Conservation (phyloP, 2,797 vertebrate species). For the Glossophaga mutica region DNA sequence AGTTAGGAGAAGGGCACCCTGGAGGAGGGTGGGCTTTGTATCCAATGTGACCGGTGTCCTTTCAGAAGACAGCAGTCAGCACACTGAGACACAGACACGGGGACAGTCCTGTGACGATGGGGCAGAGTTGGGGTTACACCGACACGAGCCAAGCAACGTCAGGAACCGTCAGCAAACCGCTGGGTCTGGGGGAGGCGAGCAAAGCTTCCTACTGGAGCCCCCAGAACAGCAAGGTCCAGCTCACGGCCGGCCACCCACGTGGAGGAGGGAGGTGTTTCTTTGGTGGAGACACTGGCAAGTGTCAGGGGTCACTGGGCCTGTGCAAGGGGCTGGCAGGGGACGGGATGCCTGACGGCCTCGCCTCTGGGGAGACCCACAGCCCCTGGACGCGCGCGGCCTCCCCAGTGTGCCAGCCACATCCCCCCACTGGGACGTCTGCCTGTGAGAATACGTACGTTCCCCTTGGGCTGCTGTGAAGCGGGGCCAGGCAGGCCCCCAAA, state of each 20-base stretch:
- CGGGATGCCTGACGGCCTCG: rapidly evolving
- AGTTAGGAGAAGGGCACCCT: neutral
- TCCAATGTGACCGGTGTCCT: neutral
- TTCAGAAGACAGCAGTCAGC: no score
- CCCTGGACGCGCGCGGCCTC: neutral
- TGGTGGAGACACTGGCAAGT: neutral
- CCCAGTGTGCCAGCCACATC: neutral
- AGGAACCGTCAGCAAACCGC: neutral
- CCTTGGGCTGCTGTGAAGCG: neutral
- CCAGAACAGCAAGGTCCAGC: neutral
- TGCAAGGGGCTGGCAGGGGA: no score
- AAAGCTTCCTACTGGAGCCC: neutral
- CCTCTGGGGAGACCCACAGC: neutral
- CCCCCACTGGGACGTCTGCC: neutral
- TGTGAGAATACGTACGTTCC: neutral
- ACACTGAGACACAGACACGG: neutral
- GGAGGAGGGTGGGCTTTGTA: neutral
- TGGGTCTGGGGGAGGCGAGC: neutral
- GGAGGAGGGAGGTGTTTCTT: neutral
- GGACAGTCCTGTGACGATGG: rapidly evolving
- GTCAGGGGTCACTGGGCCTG: rapidly evolving
- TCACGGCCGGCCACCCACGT: neutral
- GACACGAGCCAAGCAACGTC: neutral
- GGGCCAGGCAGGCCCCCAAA: neutral
- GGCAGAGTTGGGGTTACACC: neutral